These are phyloP conservation scores for Diplodus sargus DNA, from an alignment of 2,797 vertebrate genomes.

Conservation along the genomic window DNA sequence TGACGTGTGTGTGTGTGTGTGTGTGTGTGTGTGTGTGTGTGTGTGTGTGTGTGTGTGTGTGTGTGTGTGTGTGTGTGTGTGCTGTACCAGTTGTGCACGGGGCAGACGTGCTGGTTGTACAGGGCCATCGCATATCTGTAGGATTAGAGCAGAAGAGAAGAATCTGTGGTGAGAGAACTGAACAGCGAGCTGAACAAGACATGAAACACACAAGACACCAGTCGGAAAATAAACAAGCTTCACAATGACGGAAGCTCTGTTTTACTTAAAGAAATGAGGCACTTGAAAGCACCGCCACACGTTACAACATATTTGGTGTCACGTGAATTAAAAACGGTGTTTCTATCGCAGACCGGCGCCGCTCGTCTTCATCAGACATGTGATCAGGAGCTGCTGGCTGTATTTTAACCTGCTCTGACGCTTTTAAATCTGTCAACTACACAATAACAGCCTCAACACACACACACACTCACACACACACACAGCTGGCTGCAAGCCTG, in stretches of 20 bases:
- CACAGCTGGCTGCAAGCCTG: not conserved
- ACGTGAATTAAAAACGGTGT: not conserved
- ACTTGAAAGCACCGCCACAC: not conserved
- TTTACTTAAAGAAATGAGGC: not conserved
- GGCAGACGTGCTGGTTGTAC: conserved; percentile 88
- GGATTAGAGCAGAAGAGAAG: conserved; percentile 22
- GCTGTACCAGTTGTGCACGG: conserved; percentile 86
- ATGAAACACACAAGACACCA: not conserved
- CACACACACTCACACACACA: not conserved
- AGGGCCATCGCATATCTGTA: conserved; percentile 87
- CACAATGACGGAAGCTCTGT: not conserved
- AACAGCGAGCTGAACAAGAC: conserved; percentile 1
- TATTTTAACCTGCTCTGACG: conserved; percentile 43
- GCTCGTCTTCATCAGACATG: conserved; percentile 6
- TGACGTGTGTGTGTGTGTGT: too few species aligned
- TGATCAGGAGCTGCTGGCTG: conserved; percentile 2
- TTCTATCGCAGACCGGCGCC: not conserved
- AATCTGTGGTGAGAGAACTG: not conserved
- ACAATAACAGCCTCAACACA: conserved; percentile 6
- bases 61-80: conserved; percentile 57
- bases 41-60: conserved; percentile 48
- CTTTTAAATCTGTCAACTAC: conserved; percentile 18
- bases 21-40: too few species aligned
- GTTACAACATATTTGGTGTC: not conserved
- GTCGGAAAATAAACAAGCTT: not conserved